Conservation (phyloP, 1,140 invertebrate genomes). For the Stegodyphus mimosarum region DNA sequence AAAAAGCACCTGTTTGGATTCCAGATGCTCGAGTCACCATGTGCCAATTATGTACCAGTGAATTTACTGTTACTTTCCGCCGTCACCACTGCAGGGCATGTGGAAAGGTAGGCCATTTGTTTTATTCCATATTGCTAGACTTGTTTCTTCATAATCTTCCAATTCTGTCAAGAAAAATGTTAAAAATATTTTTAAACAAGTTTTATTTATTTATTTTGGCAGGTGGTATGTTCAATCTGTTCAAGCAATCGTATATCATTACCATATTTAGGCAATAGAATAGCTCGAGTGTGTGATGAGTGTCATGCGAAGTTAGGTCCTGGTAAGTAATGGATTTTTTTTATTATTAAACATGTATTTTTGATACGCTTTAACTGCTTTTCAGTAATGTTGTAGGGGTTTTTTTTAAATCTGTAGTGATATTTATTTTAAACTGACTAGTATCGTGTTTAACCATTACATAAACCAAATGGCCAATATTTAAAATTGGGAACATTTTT, state of each 20-base stretch:
- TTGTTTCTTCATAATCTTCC: too few relatives aligned
- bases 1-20: constrained; percentile 76
- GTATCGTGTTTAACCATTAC: too few relatives aligned
- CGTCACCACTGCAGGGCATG: constrained; percentile 82
- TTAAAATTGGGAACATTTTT: too few relatives aligned
- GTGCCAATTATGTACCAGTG: constrained; percentile 79
- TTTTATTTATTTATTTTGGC: constrained; percentile 26
- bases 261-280: constrained; percentile 74
- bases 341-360: too few relatives aligned
- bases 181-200: not conserved
- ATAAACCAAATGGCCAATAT: too few relatives aligned
- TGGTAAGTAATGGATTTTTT: constrained; percentile 64
- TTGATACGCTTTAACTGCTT: too few relatives aligned
- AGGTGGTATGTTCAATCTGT: constrained; percentile 79
- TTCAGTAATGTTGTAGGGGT: too few relatives aligned
- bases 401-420: too few relatives aligned
- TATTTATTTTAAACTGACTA: too few relatives aligned
- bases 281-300: constrained; percentile 74
- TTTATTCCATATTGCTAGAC: not conserved
- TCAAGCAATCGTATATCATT: constrained; percentile 77
- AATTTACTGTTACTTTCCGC: constrained; percentile 79
- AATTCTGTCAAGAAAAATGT: too few relatives aligned
- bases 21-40: constrained; percentile 78
- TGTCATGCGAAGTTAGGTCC: constrained; percentile 71
- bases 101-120: constrained; percentile 74